Evolutionary conservation across 1,140 invertebrate species (phyloP).

Genomic region (Bathynomus jamesi): DNA sequence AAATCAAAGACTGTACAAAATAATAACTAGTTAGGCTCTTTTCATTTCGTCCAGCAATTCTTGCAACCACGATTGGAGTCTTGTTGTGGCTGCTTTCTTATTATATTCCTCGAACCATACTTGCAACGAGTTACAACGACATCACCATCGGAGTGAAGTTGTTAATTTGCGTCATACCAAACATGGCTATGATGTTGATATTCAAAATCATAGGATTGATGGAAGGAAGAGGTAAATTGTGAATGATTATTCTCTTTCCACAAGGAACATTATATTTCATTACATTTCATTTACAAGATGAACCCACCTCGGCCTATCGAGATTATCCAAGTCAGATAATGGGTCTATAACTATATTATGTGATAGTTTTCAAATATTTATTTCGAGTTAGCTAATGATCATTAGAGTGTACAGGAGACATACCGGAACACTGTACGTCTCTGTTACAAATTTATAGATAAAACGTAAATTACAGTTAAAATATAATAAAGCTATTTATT

Average conservation of each 20-base stretch:
- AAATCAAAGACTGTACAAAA: not conserved
- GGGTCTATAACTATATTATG: too few species aligned
- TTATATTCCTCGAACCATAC: conserved; percentile 26
- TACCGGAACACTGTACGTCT: too few species aligned
- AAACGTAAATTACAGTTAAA: too few species aligned
- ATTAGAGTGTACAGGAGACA: too few species aligned
- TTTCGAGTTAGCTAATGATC: too few species aligned
- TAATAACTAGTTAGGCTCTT: not conserved
- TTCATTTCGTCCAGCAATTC: conserved; percentile 46
- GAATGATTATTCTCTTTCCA: not conserved
- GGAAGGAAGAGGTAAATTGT: conserved; percentile 32
- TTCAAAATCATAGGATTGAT: conserved; percentile 33
- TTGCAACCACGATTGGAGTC: conserved; percentile 46
- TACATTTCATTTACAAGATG: too few species aligned
- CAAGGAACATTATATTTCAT: not conserved
- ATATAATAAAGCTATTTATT: too few species aligned
- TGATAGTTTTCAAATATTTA: too few species aligned
- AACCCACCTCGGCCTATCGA: too few species aligned
- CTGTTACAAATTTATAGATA: too few species aligned
- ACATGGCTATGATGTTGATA: conserved; percentile 30
- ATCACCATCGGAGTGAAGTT: conserved; percentile 24
- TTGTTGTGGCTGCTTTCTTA: conserved; percentile 36
- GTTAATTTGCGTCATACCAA: conserved; percentile 25
- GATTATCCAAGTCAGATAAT: too few species aligned
- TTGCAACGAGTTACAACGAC: conserved; percentile 21